Evolutionary conservation across 2,113 vertebrate genomes (phyloP), one percentile per base, ranked within the genome.

Genomic region (Junco hyemalis): DNA sequence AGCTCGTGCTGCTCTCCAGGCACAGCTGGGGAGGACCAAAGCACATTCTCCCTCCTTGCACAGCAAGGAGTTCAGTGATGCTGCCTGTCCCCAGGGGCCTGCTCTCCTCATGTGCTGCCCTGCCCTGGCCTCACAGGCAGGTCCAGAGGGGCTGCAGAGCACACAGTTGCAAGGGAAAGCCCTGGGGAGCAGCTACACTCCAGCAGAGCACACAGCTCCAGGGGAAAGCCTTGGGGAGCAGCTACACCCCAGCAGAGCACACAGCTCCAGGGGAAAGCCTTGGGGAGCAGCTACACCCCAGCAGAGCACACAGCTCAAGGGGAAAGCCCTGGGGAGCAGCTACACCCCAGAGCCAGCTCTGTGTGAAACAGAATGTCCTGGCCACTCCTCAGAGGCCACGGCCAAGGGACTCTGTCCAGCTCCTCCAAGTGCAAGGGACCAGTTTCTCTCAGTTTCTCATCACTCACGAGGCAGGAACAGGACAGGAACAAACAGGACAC

Each of bases 401-500:
- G 59, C 66, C 56, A 35, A 24, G 11, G 40, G 78, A 50, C 11
- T 40, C 70, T 3, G 5, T 57, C 68, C 85, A 65, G 70, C 50
- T 57, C 53, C 38, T 42, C 19, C 0, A 1, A 53, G 51, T 25
- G 17, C 61, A 28, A 79, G n/a, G 80, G 60, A 65, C 31, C 36
- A 5, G 6, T 8, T 56, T 68, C 78, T 31, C 36, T 78, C 24
- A 1, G 28, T 6, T 29, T 57, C 66, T 88, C 56, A 45, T 35
- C 47, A 35, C 64, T 77, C 68, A 63, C 5, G 6, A 54, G 45
- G 44, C 64, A 90, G 63, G 29, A 93, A 89, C 24, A 54, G 80
- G 68, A 93, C 80, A 88, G 59, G 40, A 81, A 79, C 48, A 79
- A 59, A 94, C 24, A 82, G 63, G 68, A 94, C 79, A 95, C 35